Evolutionary conservation across 2,888 invertebrate genomes (phyloP).

Genomic region (Cheilosia soror): DNA sequence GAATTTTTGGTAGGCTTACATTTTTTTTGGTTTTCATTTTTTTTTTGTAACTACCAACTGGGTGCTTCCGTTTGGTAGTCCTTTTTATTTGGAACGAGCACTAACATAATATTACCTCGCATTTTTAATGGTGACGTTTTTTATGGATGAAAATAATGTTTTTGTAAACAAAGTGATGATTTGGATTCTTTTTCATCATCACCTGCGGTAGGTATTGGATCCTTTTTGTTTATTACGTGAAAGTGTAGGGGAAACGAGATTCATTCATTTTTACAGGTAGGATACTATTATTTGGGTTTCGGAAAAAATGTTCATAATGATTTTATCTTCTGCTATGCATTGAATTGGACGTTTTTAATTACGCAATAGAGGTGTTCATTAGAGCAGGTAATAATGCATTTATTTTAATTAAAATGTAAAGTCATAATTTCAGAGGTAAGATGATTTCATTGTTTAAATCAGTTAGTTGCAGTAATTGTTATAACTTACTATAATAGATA

Average conservation of each 20-base stretch:
- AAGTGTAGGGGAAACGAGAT: neutral
- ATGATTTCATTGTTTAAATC: too few species aligned
- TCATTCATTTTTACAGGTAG: constrained; percentile 3
- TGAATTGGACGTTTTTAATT: neutral
- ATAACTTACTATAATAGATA: too few species aligned
- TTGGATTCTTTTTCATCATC: constrained; percentile 3
- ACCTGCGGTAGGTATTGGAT: constrained; percentile 42
- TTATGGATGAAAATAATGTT: constrained; percentile 11
- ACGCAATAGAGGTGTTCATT: neutral
- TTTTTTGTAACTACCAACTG: neutral
- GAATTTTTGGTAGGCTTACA: neutral
- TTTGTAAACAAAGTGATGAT: constrained; percentile 28
- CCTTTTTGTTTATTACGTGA: neutral
- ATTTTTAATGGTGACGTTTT: constrained; percentile 22
- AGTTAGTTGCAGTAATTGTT: too few species aligned
- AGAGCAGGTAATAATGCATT: neutral
- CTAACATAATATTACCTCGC: neutral
- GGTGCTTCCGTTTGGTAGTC: constrained; percentile 26
- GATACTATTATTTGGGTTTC: too few species aligned
- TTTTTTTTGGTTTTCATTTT: neutral
- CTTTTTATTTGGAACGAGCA: constrained; percentile 6
- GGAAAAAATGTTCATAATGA: neutral
- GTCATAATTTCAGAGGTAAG: neutral
- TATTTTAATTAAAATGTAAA: neutral
- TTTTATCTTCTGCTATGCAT: neutral